phyloP scores from a whole-genome alignment of 2,113 vertebrate species.

The Numenius arquata region DNA sequence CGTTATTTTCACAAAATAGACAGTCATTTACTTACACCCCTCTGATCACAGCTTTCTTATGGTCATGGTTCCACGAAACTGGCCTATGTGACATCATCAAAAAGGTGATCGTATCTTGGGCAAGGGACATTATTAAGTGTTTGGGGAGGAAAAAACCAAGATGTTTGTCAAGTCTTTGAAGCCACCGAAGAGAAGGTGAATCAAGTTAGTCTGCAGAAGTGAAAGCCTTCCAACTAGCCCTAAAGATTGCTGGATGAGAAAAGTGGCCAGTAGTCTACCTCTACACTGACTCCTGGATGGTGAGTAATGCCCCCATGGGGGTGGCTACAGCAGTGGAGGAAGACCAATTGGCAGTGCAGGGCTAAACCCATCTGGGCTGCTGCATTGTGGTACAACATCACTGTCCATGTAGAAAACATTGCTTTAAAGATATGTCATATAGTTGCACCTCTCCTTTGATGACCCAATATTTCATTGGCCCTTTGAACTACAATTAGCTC shows the following conservation, averaged over 20 bases:
- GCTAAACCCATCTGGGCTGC: background rate
- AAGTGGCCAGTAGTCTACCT: background rate
- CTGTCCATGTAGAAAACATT: background rate
- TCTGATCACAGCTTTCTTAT: background rate
- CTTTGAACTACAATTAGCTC: background rate
- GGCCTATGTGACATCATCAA: background rate
- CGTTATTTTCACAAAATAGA: background rate
- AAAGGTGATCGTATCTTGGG: background rate
- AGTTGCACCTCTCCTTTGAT: background rate
- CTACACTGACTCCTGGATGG: background rate
- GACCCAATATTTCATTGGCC: background rate
- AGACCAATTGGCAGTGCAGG: background rate
- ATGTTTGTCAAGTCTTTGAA: background rate
- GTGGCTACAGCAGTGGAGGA: background rate
- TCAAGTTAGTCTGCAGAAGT: background rate
- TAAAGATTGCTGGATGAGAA: background rate
- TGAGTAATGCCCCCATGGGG: background rate
- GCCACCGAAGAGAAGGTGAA: background rate
- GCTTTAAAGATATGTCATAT: background rate
- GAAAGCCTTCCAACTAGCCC: background rate
- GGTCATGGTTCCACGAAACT: background rate
- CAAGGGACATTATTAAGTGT: background rate
- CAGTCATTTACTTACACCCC: background rate
- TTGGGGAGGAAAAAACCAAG: background rate
- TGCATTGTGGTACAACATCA: background rate